Base-by-base conservation (phyloP, 1,140 invertebrate genomes). In the Pseudomyrmex dendroicus region DNA sequence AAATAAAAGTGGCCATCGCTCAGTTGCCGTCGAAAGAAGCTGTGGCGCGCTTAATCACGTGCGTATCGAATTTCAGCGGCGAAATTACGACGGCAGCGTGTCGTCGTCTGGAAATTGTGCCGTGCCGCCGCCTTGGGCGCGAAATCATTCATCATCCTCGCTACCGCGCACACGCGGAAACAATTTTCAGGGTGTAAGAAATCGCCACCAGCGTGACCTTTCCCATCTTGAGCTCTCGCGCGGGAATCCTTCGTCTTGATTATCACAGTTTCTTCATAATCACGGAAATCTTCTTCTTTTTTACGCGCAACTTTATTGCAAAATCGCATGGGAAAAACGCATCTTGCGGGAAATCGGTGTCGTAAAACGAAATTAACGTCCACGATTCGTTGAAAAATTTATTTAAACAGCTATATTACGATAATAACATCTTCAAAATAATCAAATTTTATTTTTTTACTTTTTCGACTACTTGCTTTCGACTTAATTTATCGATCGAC, bases 21-120 rank as follows among this genome's bases (percentile, higher is more conserved):
- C 10, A n/a, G 57, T 48, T 44, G n/a, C 12, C 15, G 50, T 5
- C 13, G 52, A 22, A 74, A 20, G 48, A 77, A 46, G n/a, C 17
- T 25, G 56, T 35, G 35, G 61, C 54, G 59, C 62, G 15, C 44
- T 64, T 85, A 73, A 86, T 70, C 46, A 57, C 22, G 35, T n/a
- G 46, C 44, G 73, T 70, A 77, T 86, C 61, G 59, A 86, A 77
- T 86, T 77, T 86, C 59, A 67, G 35, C 72, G 44, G 52, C 15
- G 57, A 59, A 67, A 70, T 82, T 85, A 73, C 46, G 17, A 46
- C 44, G 25, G 44, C 20, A 57, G 63, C 63, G 72, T 20, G 59
- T 35, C 59, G 25, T n/a, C n/a, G 59, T 17, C 17, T 46, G 15
- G 15, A 13, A 12, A 17, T 22, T 20, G 50, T 9, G 2, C 10